These are phyloP conservation scores for Polyodon spathula DNA, from an alignment of 2,113 vertebrate species.

Conservation along the genomic window DNA sequence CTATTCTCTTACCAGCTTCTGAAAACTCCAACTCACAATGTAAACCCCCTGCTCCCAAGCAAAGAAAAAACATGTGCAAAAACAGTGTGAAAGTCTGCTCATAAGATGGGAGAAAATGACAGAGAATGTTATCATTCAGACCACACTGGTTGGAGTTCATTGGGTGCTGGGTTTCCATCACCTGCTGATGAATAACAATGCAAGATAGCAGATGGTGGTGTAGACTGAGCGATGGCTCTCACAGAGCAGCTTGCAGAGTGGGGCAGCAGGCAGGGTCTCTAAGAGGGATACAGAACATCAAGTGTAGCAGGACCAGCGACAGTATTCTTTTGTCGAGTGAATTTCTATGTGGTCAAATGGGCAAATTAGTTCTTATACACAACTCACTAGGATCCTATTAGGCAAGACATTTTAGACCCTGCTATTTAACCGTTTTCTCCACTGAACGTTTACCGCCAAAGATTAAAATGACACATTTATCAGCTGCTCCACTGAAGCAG, in stretches of 20 bases:
- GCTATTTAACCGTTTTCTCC: background rate
- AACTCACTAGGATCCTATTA: background rate
- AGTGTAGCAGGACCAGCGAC: no score
- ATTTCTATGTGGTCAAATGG: no score
- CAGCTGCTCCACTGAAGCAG: background rate
- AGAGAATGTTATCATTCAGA: background rate
- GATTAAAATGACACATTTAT: conserved; percentile 3
- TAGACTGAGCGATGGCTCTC: no score
- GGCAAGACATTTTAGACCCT: background rate
- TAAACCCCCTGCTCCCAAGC: no score
- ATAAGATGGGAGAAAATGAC: no score
- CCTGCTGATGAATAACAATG: background rate
- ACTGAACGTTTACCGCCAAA: background rate
- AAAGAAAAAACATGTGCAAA: background rate
- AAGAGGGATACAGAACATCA: no score
- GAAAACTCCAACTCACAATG: no score
- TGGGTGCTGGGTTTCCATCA: background rate
- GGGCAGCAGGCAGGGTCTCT: no score
- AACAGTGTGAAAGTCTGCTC: background rate
- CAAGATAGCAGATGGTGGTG: background rate
- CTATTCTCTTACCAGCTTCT: no score
- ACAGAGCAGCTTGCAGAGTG: no score
- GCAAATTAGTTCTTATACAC: no score
- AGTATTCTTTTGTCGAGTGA: no score
- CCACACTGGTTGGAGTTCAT: background rate